Base-by-base conservation (phyloP, 2,113 vertebrate genomes). In the Melanotaenia duboulayi region DNA sequence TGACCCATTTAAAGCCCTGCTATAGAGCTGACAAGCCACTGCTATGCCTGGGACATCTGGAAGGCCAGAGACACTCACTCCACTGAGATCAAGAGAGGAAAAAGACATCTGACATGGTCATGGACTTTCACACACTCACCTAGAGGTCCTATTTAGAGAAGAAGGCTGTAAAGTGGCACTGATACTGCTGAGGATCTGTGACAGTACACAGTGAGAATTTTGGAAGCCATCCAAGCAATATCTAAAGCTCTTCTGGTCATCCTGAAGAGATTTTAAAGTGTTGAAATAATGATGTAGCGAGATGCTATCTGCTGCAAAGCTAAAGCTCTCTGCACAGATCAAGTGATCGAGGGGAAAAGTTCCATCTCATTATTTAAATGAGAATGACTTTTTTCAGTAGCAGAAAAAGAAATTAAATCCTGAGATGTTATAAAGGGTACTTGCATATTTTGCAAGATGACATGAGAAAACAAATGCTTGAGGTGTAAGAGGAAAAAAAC, bases 21-120 rank as follows among this genome's bases (percentile, higher is more conserved):
- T 85, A 67, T 80, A 61, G 87, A 80, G 80, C 87, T 89, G 78
- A 88, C 88, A 90, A 83, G 84, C 82, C 71, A 77, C 90, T 91
- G 92, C 88, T 92, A 90, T 92, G 89, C 86, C 82, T 87, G 17
- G 87, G 86, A 88, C 88, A 89, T 91, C 89, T 91, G 89, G 87
- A 87, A 74, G 68, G 68, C 84, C 69, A 37, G 73, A 76, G 73
- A 51, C 51, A 44, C 75, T 75, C 67, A 54, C 75, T 61, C 62
- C 58, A 54, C 75, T 52, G 69, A 78, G 80, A 61, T 57, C 73
- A 63, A 63, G 54, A 69, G 71, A 82, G 61, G 49, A 37, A 79
- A 40, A 80, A 78, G 52, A 77, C 57, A 56, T 71, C 71, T 51
- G 63, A 82, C 80, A 65, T 60, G 68, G 67, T 58, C 69, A 40